A percentile compares a stretch with the other conserved stretches of the same genome.
phyloP scores from a whole-genome alignment of 2,113 vertebrate species.

The Myotis davidii region DNA sequence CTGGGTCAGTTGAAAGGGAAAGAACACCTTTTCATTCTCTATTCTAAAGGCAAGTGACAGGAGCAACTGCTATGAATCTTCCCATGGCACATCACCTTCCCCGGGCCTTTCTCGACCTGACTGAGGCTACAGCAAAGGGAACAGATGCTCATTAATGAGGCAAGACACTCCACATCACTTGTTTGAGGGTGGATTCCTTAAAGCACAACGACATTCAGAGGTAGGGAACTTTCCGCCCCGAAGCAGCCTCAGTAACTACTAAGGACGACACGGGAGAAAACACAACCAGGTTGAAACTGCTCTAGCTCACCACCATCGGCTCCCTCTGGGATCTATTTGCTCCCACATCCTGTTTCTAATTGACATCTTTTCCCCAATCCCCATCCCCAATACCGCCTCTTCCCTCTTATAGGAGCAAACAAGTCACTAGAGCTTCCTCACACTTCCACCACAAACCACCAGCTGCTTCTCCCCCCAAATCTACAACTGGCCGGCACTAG shows the following conservation, averaged over 20 bases:
- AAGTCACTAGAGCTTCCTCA: neutral
- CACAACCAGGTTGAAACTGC: neutral
- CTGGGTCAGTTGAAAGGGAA: neutral
- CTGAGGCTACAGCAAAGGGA: neutral
- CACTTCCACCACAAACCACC: neutral
- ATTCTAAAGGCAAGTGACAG: neutral
- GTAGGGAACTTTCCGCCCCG: neutral
- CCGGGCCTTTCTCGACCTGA: neutral
- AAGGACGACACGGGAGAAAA: rapidly evolving
- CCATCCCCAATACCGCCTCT: neutral
- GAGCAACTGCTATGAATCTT: neutral
- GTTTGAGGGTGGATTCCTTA: constrained; percentile 7
- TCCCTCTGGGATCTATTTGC: neutral
- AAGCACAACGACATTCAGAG: neutral
- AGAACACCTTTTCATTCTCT: neutral
- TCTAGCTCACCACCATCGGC: neutral
- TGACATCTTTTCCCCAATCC: neutral
- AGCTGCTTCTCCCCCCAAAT: neutral
- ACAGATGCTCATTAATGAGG: neutral
- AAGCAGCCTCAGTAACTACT: neutral
- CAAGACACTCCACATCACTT: neutral
- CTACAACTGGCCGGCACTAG: neutral
- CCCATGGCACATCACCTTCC: neutral
- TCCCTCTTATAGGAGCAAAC: neutral
- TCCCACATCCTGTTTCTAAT: neutral